Base-by-base conservation (phyloP, 2,113 vertebrate species). In the Prunella himalayana region DNA sequence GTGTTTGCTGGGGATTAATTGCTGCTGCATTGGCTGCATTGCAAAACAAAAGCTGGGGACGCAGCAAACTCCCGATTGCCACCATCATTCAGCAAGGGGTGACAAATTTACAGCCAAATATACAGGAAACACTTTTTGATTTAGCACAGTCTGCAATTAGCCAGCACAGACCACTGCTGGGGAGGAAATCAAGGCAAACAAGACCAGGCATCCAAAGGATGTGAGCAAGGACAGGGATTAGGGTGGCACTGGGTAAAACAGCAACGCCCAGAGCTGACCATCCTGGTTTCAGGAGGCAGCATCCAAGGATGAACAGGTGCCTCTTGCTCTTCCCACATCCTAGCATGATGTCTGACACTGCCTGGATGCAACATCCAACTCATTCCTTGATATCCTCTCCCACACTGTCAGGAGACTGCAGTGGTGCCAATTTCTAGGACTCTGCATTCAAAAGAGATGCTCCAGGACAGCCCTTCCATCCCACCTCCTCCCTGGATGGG, bases 71-170 rank as follows among this genome's bases (percentile, higher is more conserved):
- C 68, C 80, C 81, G 77, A 86, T 92, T 95, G 56, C 68, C 45
- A 47, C 78, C 59, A 88, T 73, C 56, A 31, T 15, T 90, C 64
- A 85, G 65, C 41, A 75, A 92, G 33, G 17, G 39, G 28, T 66
- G 68, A 86, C 72, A 94, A 91, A 96, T 95, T 79, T 88, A 63
- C 95, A 91, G 37, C 13, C 60, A 96, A 85, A 83, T 44, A 66
- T 39, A 45, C 14, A 31, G 37, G 79, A 92, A 93, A 90, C 20
- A 39, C 20, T 59, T 75, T 59, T 59, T 70, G 44, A 33, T 85
- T 92, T 72, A 92, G 45, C 13, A 3, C 6, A 44, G 39, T 33
- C 59, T 85, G 39, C 51, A 92, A 53, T 82, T 76, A 94, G 47
- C 23, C 45, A 80, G 35, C 42, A 82, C 54, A 90, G 59, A 51